Percentiles rank a stretch among this genome's conserved stretches.
Conservation (phyloP, 2,113 vertebrate species). For the Ornithorhynchus anatinus region DNA sequence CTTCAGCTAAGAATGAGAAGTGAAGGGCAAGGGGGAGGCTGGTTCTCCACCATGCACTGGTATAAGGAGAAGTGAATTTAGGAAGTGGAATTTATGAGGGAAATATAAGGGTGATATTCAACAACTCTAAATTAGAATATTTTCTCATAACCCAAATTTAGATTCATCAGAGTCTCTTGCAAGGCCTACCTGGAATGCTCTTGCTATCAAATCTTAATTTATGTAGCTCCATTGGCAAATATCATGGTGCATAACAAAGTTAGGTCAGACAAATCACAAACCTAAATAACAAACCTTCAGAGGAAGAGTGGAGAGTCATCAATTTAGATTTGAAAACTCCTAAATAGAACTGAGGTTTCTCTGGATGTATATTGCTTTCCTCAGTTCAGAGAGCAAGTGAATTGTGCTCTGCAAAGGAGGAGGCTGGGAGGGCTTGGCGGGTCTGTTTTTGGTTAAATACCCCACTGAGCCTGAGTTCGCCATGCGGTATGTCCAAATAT, state of each 20-base stretch:
- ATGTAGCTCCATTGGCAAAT: not conserved
- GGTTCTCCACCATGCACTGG: not conserved
- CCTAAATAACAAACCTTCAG: conserved; percentile 7
- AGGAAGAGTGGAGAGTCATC: not conserved
- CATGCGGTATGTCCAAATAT: too few relatives aligned
- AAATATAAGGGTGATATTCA: not conserved
- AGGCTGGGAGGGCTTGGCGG: not conserved
- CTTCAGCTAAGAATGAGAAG: conserved; percentile 3
- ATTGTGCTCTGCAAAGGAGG: not conserved
- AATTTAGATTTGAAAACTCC: not conserved
- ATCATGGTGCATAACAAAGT: not conserved
- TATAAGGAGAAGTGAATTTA: not conserved
- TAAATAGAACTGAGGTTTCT: not conserved
- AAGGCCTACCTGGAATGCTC: not conserved
- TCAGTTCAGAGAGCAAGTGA: conserved; percentile 8
- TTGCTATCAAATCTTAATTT: not conserved
- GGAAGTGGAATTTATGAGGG: not conserved
- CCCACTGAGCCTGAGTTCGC: too few relatives aligned
- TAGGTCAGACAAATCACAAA: not conserved
- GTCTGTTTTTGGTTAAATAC: too few relatives aligned
- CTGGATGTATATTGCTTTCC: not conserved
- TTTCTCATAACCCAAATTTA: not conserved
- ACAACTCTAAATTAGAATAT: not conserved
- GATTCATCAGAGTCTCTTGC: not conserved
- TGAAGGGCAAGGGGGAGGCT: not conserved